phyloP scores from a whole-genome alignment of 2,797 vertebrate species.

The Sebastes umbrosus region DNA sequence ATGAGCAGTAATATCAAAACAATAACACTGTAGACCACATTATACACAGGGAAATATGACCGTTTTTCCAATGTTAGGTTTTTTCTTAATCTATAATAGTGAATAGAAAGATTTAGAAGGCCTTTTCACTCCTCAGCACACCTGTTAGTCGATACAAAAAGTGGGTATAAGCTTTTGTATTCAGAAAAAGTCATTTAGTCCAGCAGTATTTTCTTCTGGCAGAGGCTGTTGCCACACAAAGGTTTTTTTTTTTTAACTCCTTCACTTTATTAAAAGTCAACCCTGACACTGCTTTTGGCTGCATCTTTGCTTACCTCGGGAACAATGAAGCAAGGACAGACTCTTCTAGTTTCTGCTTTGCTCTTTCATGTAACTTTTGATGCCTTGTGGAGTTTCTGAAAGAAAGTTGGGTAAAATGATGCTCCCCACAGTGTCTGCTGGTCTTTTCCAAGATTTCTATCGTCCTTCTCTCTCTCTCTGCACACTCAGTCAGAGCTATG shows the following conservation, averaged over 20 bases:
- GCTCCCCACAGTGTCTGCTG: background rate
- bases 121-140: background rate
- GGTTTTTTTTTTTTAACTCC: background rate
- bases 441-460: conserved; percentile 26
- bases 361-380: background rate
- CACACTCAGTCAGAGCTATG: conserved; percentile 1
- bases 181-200: background rate
- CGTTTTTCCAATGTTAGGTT: background rate
- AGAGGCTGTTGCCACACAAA: background rate
- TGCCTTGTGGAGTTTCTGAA: background rate
- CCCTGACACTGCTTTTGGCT: background rate
- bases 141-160: background rate
- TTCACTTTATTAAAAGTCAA: background rate
- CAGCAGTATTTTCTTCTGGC: background rate
- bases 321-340: background rate
- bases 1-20: background rate
- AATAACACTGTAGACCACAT: background rate
- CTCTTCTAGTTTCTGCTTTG: background rate
- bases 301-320: background rate
- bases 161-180: background rate
- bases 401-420: conserved; percentile 8
- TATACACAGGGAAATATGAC: background rate
- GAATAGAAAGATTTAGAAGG: background rate
- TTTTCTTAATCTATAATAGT: background rate
- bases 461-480: background rate